phyloP scores from a whole-genome alignment of 2,113 vertebrate genomes.

The Dryoscopus gambensis region DNA sequence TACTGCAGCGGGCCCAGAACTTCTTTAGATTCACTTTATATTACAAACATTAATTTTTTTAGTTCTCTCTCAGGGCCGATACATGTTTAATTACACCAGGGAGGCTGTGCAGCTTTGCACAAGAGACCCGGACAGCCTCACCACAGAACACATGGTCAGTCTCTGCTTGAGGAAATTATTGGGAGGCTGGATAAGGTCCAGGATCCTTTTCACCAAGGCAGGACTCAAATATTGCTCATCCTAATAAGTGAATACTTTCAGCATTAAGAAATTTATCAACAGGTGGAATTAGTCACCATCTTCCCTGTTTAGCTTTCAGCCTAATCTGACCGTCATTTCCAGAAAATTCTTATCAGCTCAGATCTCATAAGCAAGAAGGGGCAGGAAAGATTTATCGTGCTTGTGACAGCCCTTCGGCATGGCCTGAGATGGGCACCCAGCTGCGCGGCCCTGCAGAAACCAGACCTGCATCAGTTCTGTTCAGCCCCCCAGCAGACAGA shows the following conservation, averaged over 20 bases:
- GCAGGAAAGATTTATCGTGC: not conserved
- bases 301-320: not conserved
- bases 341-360: not conserved
- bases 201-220: not conserved
- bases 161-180: not conserved
- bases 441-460: not conserved
- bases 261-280: not conserved
- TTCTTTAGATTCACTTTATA: not conserved
- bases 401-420: not conserved
- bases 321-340: not conserved
- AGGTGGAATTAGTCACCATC: not conserved
- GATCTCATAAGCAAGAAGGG: not conserved
- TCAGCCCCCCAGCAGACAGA: fast-evolving
- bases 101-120: not conserved
- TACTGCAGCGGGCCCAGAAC: not conserved
- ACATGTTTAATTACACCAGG: not conserved
- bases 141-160: not conserved
- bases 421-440: not conserved
- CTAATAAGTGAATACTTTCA: not conserved
- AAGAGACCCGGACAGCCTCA: fast-evolving
- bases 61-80: not conserved
- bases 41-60: not conserved
- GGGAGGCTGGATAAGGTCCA: not conserved
- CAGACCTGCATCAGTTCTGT: not conserved
- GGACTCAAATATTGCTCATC: not conserved